Percentiles rank a stretch among this genome's conserved stretches.
Conservation (phyloP, 2,888 invertebrate species). For the Aricia artaxerxes region DNA sequence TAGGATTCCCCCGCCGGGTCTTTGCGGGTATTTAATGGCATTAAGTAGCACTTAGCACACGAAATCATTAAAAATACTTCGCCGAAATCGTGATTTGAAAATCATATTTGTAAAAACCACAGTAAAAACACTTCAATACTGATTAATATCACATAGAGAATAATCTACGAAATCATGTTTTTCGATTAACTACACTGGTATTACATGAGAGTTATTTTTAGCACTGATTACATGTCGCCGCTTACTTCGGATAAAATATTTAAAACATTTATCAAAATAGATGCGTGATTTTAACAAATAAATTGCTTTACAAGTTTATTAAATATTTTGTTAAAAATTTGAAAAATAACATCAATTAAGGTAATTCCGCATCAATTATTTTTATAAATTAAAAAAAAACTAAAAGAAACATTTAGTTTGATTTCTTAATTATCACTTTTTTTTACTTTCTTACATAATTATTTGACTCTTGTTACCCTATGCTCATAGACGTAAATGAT, state of each 20-base stretch:
- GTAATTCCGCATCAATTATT: background rate
- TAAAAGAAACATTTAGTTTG: background rate
- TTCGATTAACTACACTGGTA: conserved; percentile 10
- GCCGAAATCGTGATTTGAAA: conserved; percentile 13
- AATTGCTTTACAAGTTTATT: background rate
- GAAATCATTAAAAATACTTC: conserved; percentile 13
- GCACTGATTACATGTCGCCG: background rate
- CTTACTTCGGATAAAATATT: background rate
- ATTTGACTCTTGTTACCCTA: background rate
- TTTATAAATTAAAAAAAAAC: background rate
- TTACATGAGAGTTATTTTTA: conserved; percentile 14
- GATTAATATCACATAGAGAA: conserved; percentile 17
- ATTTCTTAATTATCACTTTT: no score
- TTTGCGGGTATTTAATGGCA: background rate
- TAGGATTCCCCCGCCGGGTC: background rate
- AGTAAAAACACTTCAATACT: conserved; percentile 16
- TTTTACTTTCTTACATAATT: no score
- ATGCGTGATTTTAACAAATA: background rate
- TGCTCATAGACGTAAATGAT: background rate
- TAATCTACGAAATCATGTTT: conserved; percentile 27
- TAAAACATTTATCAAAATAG: background rate
- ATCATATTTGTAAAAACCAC: conserved; percentile 16
- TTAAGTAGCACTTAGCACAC: background rate
- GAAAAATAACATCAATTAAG: background rate
- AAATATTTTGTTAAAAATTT: background rate